Conservation (phyloP, 2,113 vertebrate genomes). For the Osmerus eperlanus region DNA sequence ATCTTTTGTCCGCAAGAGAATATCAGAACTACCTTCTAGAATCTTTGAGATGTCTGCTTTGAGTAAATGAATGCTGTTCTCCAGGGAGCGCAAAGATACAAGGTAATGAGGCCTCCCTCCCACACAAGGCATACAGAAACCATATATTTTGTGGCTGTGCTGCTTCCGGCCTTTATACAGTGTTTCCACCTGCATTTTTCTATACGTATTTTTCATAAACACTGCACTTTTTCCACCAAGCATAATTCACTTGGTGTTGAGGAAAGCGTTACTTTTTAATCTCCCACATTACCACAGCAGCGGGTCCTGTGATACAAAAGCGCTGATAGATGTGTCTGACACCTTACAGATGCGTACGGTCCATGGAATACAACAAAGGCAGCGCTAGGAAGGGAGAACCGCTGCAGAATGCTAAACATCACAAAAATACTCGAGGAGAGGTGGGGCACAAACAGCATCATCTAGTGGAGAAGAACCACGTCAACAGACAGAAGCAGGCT, state of each 20-base stretch:
- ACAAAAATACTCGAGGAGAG: not conserved
- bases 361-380: not conserved
- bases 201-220: too few relatives aligned
- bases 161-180: too few relatives aligned
- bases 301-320: too few relatives aligned
- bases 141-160: too few relatives aligned
- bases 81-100: not conserved
- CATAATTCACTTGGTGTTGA: too few relatives aligned
- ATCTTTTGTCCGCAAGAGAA: not conserved
- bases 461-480: not conserved
- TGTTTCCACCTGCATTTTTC: too few relatives aligned
- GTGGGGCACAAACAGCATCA: conserved; percentile 3
- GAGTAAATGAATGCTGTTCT: not conserved
- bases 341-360: too few relatives aligned
- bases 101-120: not conserved
- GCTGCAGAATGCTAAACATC: not conserved
- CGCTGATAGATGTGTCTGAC: too few relatives aligned
- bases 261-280: too few relatives aligned
- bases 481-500: not conserved
- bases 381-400: not conserved
- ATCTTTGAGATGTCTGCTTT: not conserved
- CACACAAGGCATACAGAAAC: too few relatives aligned
- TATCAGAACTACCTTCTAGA: not conserved
- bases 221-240: too few relatives aligned
- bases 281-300: too few relatives aligned